phyloP scores from a whole-genome alignment of 2,888 invertebrate genomes.

The Lottia scabra region DNA sequence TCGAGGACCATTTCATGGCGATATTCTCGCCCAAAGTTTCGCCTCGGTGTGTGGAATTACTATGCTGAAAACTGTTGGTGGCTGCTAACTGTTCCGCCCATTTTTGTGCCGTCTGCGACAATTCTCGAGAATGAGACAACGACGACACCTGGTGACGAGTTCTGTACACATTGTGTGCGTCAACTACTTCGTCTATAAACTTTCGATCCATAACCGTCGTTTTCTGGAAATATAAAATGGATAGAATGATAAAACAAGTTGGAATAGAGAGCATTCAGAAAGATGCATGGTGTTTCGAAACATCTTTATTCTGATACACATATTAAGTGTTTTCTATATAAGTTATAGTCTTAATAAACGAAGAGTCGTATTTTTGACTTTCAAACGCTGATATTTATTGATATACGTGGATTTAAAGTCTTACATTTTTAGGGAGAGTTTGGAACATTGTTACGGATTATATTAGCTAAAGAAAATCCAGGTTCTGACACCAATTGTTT shows the following conservation, averaged over 20 bases:
- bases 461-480: too few species aligned
- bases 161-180: conserved; percentile 59
- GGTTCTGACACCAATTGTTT: too few species aligned
- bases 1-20: conserved; percentile 59
- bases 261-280: too few species aligned
- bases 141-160: conserved; percentile 61
- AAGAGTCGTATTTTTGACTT: too few species aligned
- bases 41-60: conserved; percentile 82
- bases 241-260: background rate
- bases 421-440: too few species aligned
- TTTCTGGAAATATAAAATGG: conserved; percentile 23
- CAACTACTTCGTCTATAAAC: conserved; percentile 56
- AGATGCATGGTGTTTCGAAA: too few species aligned
- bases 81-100: conserved; percentile 90
- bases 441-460: too few species aligned
- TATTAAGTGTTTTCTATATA: too few species aligned
- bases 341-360: too few species aligned
- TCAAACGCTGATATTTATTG: too few species aligned
- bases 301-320: too few species aligned
- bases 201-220: conserved; percentile 37
- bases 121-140: conserved; percentile 58
- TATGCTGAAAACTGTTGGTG: conserved; percentile 81
- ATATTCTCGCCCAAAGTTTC: conserved; percentile 71
- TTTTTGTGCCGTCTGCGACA: conserved; percentile 74
- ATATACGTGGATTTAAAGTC: too few species aligned